Conservation (phyloP, 35 echinoderm and acorn worm species). For the Apostichopus japonicus region DNA sequence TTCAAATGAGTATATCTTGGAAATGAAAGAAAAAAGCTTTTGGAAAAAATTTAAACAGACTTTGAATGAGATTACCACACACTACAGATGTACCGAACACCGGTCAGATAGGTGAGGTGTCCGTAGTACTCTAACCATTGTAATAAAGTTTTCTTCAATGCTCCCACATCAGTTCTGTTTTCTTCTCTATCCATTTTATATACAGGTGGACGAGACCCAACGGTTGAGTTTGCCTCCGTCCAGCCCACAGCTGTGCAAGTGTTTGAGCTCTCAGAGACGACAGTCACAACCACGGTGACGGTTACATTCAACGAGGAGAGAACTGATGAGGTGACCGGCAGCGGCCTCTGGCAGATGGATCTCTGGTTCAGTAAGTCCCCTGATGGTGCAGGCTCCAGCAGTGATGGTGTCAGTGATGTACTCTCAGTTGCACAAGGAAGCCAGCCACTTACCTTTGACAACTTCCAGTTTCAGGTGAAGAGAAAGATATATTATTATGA, state of each 20-base stretch:
- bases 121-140: too few relatives aligned
- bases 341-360: conserved; percentile 30
- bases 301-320: conserved; percentile 54
- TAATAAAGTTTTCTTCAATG: too few relatives aligned
- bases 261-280: conserved; percentile 18
- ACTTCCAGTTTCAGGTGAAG: conserved; percentile 27
- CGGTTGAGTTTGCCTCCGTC: conserved; percentile 58
- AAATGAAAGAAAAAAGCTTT: too few relatives aligned
- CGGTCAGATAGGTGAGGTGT: too few relatives aligned
- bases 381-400: conserved; percentile 7
- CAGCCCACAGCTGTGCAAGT: conserved; percentile 1
- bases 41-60: too few relatives aligned
- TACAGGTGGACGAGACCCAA: conserved; percentile 39
- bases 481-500: too few relatives aligned
- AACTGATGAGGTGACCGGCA: not conserved
- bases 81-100: too few relatives aligned
- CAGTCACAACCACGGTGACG: conserved; percentile 24
- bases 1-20: too few relatives aligned
- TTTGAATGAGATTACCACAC: too few relatives aligned
- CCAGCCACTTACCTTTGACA: conserved; percentile 30
- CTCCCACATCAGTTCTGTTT: not conserved
- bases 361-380: conserved; percentile 26
- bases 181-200: not conserved
- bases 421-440: not conserved
- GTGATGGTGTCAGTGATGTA: not conserved